Conservation (phyloP, 2,797 vertebrate genomes). For the Sitta carolinensis region DNA sequence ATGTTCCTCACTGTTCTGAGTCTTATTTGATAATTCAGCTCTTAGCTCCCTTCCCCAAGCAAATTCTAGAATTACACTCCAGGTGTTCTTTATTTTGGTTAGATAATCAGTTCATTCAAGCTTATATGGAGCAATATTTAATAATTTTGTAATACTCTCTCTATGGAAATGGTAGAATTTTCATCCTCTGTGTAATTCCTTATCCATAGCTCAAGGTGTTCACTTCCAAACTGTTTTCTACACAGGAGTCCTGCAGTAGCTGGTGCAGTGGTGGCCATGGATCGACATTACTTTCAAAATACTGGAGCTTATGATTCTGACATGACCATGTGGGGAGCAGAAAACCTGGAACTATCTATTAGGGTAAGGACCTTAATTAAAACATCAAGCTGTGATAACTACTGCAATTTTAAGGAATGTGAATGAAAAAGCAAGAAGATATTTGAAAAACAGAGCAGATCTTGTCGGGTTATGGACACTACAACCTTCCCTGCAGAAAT, state of each 20-base stretch:
- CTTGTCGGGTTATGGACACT: background rate
- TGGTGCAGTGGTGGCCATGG: constrained; percentile 81
- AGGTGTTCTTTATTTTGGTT: background rate
- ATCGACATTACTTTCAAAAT: constrained; percentile 88
- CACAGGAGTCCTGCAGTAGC: constrained; percentile 84
- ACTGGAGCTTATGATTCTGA: constrained; percentile 87
- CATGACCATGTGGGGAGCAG: constrained; percentile 80
- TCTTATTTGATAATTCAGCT: background rate
- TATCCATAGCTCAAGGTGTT: background rate
- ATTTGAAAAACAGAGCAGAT: background rate
- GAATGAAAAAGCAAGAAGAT: background rate
- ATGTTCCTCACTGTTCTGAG: background rate
- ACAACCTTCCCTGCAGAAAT: background rate
- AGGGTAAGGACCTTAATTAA: constrained; percentile 76
- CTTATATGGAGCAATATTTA: background rate
- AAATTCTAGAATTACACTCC: background rate
- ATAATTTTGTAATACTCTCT: background rate
- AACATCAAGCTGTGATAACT: background rate
- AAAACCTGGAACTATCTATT: constrained; percentile 88
- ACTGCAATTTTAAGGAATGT: background rate
- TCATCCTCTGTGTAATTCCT: background rate
- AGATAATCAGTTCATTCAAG: background rate
- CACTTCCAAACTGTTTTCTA: background rate
- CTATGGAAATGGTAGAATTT: background rate
- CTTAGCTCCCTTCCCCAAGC: background rate